Evolutionary conservation across 1,140 invertebrate genomes (phyloP), one percentile per base, ranked within the genome.

Genomic region (Panagrolaimus sp.): DNA sequence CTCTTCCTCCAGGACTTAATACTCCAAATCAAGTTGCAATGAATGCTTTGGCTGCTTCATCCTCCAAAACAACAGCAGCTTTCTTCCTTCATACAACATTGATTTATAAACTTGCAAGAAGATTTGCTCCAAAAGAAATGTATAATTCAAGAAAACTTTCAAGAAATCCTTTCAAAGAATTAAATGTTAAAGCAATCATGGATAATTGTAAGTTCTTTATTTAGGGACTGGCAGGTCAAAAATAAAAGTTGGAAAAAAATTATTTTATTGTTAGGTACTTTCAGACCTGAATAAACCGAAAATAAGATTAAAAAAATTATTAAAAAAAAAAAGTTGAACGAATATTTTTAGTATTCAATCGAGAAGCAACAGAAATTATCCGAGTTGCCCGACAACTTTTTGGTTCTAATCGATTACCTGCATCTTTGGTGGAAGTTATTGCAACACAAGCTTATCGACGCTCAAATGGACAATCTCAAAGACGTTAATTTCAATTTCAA

Each of bases 351-450:
- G 32, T 38, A 38, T 38, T 38, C 32, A 38, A 38, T 38, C 32
- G 32, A 38, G 32, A 38, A 4, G 32, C 32, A 38, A 38, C 32
- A 38, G 32, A 65, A 75, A 48, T 58, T 46, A 12, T 74, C 28
- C 15, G 67, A 74, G 44, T 62, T 74, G 63, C 68, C 73, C 63
- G 67, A 32, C 8, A 26, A 14, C 45, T 68, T 28, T 46, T 24
- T 58, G 21, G 38, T 64, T 43, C 38, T 24, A 46, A 21, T n/a
- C 48, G 14, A 38, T 58, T 58, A 26, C 9, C 52, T 12, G 32
- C 32, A 26, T 9, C 8, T 26, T 28, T 28, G 32, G 12, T 58
- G 32, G 32, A 58, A 58, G 52, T 28, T 28, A 26, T 58, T 12
- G 9, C 21, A 21, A 58, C 52, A 58, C 32, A 58, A 58, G 7